Evolutionary conservation across 2,797 vertebrate genomes (phyloP).

Genomic region (Brotogeris chrysoptera): DNA sequence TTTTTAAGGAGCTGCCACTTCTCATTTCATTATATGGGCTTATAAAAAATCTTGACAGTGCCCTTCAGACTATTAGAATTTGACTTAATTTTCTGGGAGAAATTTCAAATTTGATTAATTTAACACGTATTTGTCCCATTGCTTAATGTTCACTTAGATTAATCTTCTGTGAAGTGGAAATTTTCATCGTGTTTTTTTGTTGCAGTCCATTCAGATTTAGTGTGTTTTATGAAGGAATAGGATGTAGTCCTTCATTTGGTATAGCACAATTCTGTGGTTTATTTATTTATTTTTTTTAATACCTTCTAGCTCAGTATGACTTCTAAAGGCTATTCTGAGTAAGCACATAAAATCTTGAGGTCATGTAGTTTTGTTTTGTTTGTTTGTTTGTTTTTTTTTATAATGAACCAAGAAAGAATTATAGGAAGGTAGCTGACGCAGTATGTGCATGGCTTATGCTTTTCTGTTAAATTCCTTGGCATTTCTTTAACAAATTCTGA

Average conservation of each 20-base stretch:
- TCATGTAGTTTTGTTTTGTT: background rate
- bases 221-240: background rate
- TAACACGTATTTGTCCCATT: background rate
- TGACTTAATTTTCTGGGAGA: background rate
- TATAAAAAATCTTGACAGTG: constrained; percentile 1
- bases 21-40: background rate
- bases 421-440: background rate
- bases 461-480: background rate
- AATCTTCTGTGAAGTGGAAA: background rate
- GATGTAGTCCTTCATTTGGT: background rate
- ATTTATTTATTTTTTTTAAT: background rate
- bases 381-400: background rate
- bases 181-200: background rate
- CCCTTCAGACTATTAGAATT: background rate
- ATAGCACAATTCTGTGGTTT: background rate
- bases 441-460: background rate
- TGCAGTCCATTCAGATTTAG: background rate
- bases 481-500: background rate
- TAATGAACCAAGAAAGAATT: background rate
- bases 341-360: background rate
- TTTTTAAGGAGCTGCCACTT: background rate
- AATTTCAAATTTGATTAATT: background rate
- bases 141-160: background rate
- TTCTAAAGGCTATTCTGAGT: background rate
- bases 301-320: background rate